Evolutionary conservation across 2,797 vertebrate genomes (phyloP).

Genomic region (Ptychobarbus kaznakovi): DNA sequence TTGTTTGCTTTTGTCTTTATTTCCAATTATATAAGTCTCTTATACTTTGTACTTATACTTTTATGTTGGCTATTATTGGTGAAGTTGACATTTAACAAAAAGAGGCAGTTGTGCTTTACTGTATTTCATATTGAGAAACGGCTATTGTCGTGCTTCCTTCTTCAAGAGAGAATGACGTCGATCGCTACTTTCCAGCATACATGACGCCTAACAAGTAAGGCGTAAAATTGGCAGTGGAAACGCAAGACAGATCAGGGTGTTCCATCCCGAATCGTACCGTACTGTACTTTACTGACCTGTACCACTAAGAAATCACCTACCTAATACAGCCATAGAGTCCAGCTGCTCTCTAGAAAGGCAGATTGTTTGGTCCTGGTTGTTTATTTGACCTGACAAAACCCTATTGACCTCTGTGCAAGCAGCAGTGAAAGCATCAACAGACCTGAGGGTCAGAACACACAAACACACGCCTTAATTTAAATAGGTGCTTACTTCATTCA

Average conservation of each 20-base stretch:
- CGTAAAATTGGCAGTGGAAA: not conserved
- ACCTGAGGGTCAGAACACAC: conserved; percentile 52
- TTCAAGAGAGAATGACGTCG: too few species aligned
- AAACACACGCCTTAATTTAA: not conserved
- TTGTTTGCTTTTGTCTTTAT: too few species aligned
- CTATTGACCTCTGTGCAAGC: conserved; percentile 58
- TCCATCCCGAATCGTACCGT: not conserved
- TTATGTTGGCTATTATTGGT: not conserved
- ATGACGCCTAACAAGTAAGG: not conserved
- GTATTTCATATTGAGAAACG: not conserved
- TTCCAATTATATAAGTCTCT: not conserved
- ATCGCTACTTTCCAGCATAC: too few species aligned
- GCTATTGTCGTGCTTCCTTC: too few species aligned
- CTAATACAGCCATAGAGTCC: conserved; percentile 64
- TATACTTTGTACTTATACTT: not conserved
- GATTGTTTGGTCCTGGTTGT: conserved; percentile 43
- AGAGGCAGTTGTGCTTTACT: not conserved
- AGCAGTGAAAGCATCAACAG: conserved; percentile 57
- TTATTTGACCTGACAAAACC: conserved; percentile 53
- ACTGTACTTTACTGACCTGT: not conserved
- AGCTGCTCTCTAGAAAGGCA: conserved; percentile 62
- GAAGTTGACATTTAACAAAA: not conserved
- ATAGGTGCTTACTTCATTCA: not conserved
- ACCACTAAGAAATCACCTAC: conserved; percentile 41
- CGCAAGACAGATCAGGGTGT: not conserved